Base-by-base conservation (phyloP, 2,113 vertebrate species). In the Oreochromis tanganicae region DNA sequence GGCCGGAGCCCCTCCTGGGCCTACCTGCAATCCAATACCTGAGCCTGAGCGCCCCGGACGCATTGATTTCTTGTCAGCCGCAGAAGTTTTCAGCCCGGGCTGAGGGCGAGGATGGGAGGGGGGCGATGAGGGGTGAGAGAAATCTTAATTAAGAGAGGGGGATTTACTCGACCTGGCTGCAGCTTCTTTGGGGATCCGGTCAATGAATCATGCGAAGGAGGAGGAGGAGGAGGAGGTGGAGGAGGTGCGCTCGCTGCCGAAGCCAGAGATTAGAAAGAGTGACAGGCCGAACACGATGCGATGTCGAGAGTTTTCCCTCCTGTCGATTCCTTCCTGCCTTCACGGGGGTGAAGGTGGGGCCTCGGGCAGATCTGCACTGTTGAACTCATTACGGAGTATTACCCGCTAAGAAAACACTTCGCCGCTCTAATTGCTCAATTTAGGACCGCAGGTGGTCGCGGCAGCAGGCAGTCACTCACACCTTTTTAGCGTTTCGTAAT, bases 21-120 rank as follows among this genome's bases (percentile, higher is more conserved):
- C 95, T 92, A 96, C 96, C 96, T 96, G 96, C 93, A 95, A 96
- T 96, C 96, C 95, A 88, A 96, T 96, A 97, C 96, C 96, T 96
- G 96, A 94, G 93, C 93, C 91, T 86, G 92, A 16, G 89, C 79
- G 78, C 92, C 87, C 59, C 43, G 91, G 80, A 93, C 56, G 56
- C 95, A 97, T 97, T 91, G 96, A 97, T 97, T 97, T 96, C 94
- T 88, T 96, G 96, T 97, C 96, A 96, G 95, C 82, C 19, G 80
- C 82, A 94, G 95, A 96, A 95, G 90, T 96, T 96, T 96, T 94
- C 90, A 91, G 93, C 81, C 91, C 82, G 80, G 92, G 91, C 52
- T 92, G 93, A 87, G 92, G 89, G 57, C 63, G 81, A 81, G 89
- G 84, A 86, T 46, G 56, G 21, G 80, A 32, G 78, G 27, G 61